These are phyloP conservation scores for Allygus modestus DNA, from an alignment of 2,888 invertebrate species.

Conservation along the genomic window DNA sequence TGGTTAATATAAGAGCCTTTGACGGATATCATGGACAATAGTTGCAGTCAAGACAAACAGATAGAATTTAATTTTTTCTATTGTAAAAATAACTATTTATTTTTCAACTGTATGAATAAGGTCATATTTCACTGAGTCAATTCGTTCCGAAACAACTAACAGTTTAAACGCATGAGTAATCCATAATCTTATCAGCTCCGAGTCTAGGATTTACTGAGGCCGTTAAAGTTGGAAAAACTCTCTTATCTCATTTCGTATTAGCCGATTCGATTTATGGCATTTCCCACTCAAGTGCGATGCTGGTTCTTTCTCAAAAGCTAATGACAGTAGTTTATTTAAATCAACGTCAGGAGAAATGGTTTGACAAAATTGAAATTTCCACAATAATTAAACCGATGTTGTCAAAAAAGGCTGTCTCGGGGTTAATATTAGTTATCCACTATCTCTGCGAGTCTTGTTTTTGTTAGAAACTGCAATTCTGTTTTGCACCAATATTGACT, in stretches of 20 bases:
- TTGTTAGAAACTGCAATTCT: not conserved
- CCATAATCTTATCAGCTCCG: not conserved
- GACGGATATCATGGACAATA: too few relatives aligned
- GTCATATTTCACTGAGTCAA: not conserved
- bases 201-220: slow-evolving; percentile 16
- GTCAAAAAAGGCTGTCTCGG: too few relatives aligned
- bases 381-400: too few relatives aligned
- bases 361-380: too few relatives aligned
- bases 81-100: too few relatives aligned
- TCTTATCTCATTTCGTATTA: slow-evolving; percentile 1
- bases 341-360: too few relatives aligned
- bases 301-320: not conserved
- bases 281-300: not conserved
- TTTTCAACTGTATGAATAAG: too few relatives aligned
- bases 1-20: too few relatives aligned
- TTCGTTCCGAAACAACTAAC: not conserved
- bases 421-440: too few relatives aligned
- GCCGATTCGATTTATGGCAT: slow-evolving; percentile 1
- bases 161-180: not conserved
- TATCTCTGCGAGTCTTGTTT: not conserved
- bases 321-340: too few relatives aligned
- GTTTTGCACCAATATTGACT: not conserved
- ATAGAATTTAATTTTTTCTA: too few relatives aligned
- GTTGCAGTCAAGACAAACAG: too few relatives aligned
- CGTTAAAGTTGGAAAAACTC: not conserved